Conservation (phyloP, 2,113 vertebrate genomes). For the Hiodon alosoides region DNA sequence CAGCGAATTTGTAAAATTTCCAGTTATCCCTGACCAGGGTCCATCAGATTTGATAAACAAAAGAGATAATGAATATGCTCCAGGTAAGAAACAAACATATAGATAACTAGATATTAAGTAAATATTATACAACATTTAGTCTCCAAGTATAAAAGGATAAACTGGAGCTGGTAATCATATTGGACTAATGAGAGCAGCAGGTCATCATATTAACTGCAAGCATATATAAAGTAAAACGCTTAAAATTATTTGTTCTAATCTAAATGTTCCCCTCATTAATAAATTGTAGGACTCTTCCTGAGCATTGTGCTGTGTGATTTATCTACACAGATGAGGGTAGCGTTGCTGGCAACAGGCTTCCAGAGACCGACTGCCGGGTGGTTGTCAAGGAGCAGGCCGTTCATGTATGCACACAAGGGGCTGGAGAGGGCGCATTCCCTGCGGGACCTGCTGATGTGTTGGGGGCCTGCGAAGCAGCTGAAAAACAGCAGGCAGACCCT, state of each 20-base stretch:
- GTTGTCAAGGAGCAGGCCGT: constrained; percentile 6
- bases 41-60: constrained; percentile 34
- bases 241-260: constrained; percentile 34
- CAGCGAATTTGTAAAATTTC: constrained; percentile 1
- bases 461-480: constrained; percentile 26
- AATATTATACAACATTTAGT: constrained; percentile 37
- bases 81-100: constrained; percentile 27
- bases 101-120: constrained; percentile 30
- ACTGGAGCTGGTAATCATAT: constrained; percentile 32
- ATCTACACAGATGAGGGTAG: constrained; percentile 48
- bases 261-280: constrained; percentile 32
- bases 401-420: constrained; percentile 43
- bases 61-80: constrained; percentile 18
- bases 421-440: constrained; percentile 10
- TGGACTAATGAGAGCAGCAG: constrained; percentile 14
- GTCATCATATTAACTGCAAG: constrained; percentile 21
- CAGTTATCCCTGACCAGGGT: constrained; percentile 22
- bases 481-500: constrained; percentile 7
- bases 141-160: constrained; percentile 30
- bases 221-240: constrained; percentile 22
- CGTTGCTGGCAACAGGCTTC: constrained; percentile 48
- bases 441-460: constrained; percentile 35
- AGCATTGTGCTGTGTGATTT: constrained; percentile 54
- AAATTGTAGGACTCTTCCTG: constrained; percentile 41
- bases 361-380: constrained; percentile 18